Base-by-base conservation (phyloP, 1,140 invertebrate species). In the Battus philenor region DNA sequence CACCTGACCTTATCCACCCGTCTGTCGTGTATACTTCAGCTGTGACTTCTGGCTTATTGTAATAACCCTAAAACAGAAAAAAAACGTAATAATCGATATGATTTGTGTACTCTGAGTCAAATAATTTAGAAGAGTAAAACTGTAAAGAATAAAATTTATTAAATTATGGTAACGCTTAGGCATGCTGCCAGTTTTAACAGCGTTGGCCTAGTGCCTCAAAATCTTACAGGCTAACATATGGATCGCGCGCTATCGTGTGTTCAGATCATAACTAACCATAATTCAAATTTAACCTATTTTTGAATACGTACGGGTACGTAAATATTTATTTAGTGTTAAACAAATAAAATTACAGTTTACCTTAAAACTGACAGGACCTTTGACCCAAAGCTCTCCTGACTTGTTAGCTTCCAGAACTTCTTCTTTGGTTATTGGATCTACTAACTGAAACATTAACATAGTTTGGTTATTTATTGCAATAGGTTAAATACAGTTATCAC, bases 1-100 rank as follows among this genome's bases (percentile, higher is more conserved):
- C 92, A 4, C 93, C 93, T 18, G 92, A 91, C 49, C 90, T 89
- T 0, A 93, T 66, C 90, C 91, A 95, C 1, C 92, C 91, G 8
- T 90, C 88, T 38, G 89, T 62, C 26, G 88, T 83, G 43, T 82
- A 82, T 4, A 65, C 52, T 18, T 84, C 71, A 13, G 67, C 73
- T 0, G 90, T 91, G 4, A 86, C 89, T 45, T 88, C 67, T 7
- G 51, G 45, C 9, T 59, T 55, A 1, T 61, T 65, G 22, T 61
- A 60, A 47, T 71, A 69, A 4, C 66, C 62, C 62, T 69, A 5
- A 9, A 45, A 49, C 20, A 48, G 13, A 4, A 36, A 31, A 26
- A 10, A 16, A n/a, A 41, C 33, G 32, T 11, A 16, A 31, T n/a
- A n/a, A n/a, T n/a, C n/a, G n/a, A n/a, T n/a, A n/a, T n/a, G n/a